phyloP scores from a whole-genome alignment of 2,797 vertebrate genomes.

The Pantherophis vulpinus region DNA sequence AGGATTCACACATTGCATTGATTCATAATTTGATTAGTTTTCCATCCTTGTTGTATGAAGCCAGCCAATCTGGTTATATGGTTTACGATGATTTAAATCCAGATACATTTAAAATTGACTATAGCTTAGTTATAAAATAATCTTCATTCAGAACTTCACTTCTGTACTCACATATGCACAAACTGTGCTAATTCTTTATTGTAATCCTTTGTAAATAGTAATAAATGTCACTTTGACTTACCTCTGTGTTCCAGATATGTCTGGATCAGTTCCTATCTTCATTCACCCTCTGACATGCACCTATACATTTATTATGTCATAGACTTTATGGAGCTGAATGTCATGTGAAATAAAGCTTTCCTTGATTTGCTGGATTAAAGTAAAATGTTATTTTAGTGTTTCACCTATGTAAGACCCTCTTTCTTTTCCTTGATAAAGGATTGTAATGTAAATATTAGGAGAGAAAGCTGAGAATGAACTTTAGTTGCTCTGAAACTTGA shows the following conservation, averaged over 20 bases:
- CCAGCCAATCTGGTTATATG: neutral
- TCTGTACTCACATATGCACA: neutral
- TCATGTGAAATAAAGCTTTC: neutral
- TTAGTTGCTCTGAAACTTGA: neutral
- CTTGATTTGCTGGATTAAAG: neutral
- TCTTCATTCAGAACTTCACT: neutral
- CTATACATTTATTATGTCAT: neutral
- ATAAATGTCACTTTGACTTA: neutral
- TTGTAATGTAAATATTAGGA: neutral
- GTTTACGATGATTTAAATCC: neutral
- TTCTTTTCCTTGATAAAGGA: neutral
- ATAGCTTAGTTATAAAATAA: neutral
- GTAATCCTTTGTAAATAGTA: neutral
- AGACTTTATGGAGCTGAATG: neutral
- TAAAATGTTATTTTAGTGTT: neutral
- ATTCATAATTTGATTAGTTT: neutral
- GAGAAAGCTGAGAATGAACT: conserved; percentile 1
- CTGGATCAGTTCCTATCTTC: neutral
- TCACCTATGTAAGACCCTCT: neutral
- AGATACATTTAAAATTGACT: neutral
- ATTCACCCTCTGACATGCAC: neutral
- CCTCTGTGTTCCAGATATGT: neutral
- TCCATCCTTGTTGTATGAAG: neutral
- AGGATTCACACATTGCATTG: neutral
- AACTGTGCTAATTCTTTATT: neutral